Evolutionary conservation across 2,797 vertebrate species (phyloP).

Genomic region (Tragopan temminckii): DNA sequence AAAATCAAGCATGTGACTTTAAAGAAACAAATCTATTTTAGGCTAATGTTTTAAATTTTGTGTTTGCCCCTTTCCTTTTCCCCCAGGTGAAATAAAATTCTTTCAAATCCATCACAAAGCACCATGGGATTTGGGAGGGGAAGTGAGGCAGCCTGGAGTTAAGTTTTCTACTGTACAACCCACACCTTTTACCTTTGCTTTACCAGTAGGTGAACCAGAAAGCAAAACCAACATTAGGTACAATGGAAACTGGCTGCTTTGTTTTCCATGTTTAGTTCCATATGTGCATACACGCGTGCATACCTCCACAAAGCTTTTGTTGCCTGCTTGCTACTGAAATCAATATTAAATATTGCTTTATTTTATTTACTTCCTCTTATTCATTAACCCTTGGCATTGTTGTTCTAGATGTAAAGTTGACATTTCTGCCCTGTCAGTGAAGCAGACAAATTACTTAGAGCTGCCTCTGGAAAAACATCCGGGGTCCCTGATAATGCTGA

Average conservation of each 20-base stretch:
- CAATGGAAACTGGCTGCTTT: background rate
- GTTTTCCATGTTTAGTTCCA: background rate
- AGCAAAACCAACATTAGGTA: background rate
- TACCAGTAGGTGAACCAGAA: background rate
- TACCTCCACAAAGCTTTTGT: background rate
- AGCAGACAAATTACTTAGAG: slow-evolving; percentile 85
- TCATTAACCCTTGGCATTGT: background rate
- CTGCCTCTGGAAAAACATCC: slow-evolving; percentile 85
- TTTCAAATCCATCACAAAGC: slow-evolving; percentile 35
- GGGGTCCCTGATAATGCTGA: slow-evolving; percentile 87
- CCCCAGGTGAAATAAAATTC: slow-evolving; percentile 31
- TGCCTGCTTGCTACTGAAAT: background rate
- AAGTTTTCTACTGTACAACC: slow-evolving; percentile 8
- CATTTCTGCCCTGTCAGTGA: slow-evolving; percentile 81
- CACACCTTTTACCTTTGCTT: slow-evolving; percentile 3
- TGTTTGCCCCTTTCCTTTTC: slow-evolving; percentile 33
- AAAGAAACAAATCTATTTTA: slow-evolving; percentile 66
- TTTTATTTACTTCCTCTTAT: background rate
- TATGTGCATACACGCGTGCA: background rate
- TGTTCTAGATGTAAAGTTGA: slow-evolving; percentile 89
- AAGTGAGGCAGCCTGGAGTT: slow-evolving; percentile 38
- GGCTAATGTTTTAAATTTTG: slow-evolving; percentile 66
- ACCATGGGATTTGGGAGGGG: slow-evolving; percentile 27
- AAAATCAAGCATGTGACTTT: slow-evolving; percentile 69
- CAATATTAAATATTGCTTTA: background rate